Conservation (phyloP, 2,797 vertebrate genomes). For the Lacerta agilis region DNA sequence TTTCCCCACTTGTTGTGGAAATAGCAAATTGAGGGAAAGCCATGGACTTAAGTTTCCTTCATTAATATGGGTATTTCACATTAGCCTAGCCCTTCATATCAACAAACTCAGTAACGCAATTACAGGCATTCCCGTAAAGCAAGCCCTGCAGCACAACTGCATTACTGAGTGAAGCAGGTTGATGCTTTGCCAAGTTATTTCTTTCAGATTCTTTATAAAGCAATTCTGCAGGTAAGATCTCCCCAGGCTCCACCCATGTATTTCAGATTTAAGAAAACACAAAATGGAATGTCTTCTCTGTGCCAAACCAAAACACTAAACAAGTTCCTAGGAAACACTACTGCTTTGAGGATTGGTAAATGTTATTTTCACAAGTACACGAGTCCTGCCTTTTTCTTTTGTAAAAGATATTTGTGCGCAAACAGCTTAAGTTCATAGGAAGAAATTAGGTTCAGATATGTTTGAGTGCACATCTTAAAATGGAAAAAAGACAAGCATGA, state of each 20-base stretch:
- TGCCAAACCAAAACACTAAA: conserved; percentile 22
- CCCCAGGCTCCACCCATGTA: fast-evolving
- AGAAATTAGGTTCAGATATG: conserved; percentile 80
- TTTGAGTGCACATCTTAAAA: conserved; percentile 79
- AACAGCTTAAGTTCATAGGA: conserved; percentile 82
- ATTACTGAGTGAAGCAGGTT: background rate
- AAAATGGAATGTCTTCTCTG: conserved; percentile 60
- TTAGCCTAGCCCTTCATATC: conserved; percentile 37
- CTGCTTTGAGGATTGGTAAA: conserved; percentile 50
- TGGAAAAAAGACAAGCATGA: conserved; percentile 73
- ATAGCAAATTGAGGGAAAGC: conserved; percentile 49
- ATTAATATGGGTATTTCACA: conserved; percentile 34
- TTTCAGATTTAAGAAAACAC: conserved; percentile 27
- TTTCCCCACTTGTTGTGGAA: conserved; percentile 20
- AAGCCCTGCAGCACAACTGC: background rate
- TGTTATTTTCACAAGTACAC: conserved; percentile 54
- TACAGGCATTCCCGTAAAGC: conserved; percentile 24
- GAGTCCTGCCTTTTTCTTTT: conserved; percentile 67
- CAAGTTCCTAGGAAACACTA: conserved; percentile 44
- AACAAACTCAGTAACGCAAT: background rate
- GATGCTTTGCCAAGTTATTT: background rate
- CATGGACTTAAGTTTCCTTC: conserved; percentile 44
- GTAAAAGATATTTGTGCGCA: conserved; percentile 77
- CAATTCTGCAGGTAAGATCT: conserved; percentile 26
- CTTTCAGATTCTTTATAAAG: background rate